phyloP scores from a whole-genome alignment of 2,797 vertebrate species.

The Benthosema pterotum region DNA sequence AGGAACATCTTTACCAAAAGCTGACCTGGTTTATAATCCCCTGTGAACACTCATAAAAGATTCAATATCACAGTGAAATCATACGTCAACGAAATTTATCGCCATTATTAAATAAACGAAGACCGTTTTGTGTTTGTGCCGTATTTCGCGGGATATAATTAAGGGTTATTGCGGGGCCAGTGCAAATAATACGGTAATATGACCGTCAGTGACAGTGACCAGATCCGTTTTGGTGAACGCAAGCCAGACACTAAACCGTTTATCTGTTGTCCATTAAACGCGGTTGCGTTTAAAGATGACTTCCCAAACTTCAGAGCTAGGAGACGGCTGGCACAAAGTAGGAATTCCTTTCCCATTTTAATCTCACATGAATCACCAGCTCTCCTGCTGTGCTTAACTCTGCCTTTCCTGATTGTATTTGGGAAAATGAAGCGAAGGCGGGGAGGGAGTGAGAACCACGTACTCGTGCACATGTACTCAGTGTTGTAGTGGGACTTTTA shows the following conservation, averaged over 20 bases:
- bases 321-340: conserved; percentile 36
- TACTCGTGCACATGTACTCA: background rate
- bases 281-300: conserved; percentile 45
- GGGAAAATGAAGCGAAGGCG: background rate
- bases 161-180: conserved; percentile 55
- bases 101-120: background rate
- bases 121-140: conserved; percentile 23
- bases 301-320: conserved; percentile 51
- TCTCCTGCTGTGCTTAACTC: conserved; percentile 29
- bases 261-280: conserved; percentile 56
- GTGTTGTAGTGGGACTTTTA: too few species aligned
- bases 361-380: conserved; percentile 35
- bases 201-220: conserved; percentile 53
- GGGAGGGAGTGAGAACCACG: background rate
- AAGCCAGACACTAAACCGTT: conserved; percentile 64
- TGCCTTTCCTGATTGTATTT: conserved; percentile 17
- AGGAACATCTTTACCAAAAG: too few species aligned
- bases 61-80: too few species aligned
- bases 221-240: conserved; percentile 62
- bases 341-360: conserved; percentile 46
- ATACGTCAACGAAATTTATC: too few species aligned
- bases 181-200: conserved; percentile 46
- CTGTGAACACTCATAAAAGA: too few species aligned
- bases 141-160: conserved; percentile 45
- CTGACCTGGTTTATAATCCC: too few species aligned